Base-by-base conservation (phyloP, 2,113 vertebrate genomes). In the Xyliphius kryptos region DNA sequence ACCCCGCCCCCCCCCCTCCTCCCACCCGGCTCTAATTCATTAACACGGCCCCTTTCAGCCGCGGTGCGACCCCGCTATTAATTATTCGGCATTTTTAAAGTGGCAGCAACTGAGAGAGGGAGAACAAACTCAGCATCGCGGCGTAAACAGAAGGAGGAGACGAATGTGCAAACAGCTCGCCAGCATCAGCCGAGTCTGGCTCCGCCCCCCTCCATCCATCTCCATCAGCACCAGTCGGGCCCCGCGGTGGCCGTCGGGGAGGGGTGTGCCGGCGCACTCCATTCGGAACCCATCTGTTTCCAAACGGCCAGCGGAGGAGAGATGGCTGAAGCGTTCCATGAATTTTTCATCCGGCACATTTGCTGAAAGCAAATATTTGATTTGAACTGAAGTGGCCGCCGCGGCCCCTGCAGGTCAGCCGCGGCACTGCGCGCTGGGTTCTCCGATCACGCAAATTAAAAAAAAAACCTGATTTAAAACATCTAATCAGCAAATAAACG, bases 21-120 rank as follows among this genome's bases (percentile, higher is more conserved):
- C 81, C 74, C 81, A 76, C 68, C 76, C 41, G 64, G 82, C 80
- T 79, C 70, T 67, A 50, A 80, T 81, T 76, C 68, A 83, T 86
- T 84, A 83, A 74, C 72, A 76, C 70, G 68, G 73, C 69, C 69
- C 72, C n/a, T n/a, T 56, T 52, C 12, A 36, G 64, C 67, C 68
- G 70, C 74, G 71, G 66, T 69, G 76, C 69, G 73, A 74, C 75
- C 69, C 16, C 16, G 44, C 58, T 79, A 80, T 84, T 84, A 85
- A 86, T 86, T 82, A 84, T 81, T 69, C 70, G 68, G 6, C 6
- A 77, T 79, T 76, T 78, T 81, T 3, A n/a, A n/a, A n/a, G n/a
- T n/a, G n/a, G n/a, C n/a, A n/a, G n/a, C n/a, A n/a, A n/a, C n/a
- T n/a, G n/a, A n/a, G n/a, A n/a, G n/a, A n/a, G n/a, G n/a, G n/a